Percentiles rank a stretch among this genome's conserved stretches.
Conservation (phyloP, 2,797 vertebrate species). For the Acrossocheilus wenchowensis region DNA sequence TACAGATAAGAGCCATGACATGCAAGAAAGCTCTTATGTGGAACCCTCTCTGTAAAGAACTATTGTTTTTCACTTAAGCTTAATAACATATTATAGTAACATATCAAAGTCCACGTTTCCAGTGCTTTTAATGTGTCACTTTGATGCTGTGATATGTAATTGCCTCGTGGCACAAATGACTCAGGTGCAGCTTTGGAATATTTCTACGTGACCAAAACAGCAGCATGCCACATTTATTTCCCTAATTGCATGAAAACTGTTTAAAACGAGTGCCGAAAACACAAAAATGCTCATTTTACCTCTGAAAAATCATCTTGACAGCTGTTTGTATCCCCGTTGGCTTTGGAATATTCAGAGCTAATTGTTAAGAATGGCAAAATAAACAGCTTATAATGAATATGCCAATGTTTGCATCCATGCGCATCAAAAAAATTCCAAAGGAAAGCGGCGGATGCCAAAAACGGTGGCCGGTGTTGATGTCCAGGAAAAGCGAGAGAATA, state of each 20-base stretch:
- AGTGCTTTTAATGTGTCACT: constrained; percentile 59
- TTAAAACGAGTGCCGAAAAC: constrained; percentile 59
- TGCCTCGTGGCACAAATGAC: constrained; percentile 47
- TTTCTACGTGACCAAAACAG: constrained; percentile 41
- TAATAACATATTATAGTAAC: constrained; percentile 43
- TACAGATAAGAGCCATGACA: constrained; percentile 38
- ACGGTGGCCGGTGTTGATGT: not conserved
- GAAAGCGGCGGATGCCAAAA: constrained; percentile 1
- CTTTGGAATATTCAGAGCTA: constrained; percentile 32
- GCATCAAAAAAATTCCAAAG: constrained; percentile 39
- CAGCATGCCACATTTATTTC: constrained; percentile 64
- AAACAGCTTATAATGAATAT: constrained; percentile 30
- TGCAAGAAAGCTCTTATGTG: constrained; percentile 32
- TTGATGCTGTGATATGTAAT: constrained; percentile 57
- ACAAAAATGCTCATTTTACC: constrained; percentile 29
- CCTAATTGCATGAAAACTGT: constrained; percentile 66
- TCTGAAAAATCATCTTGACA: constrained; percentile 49
- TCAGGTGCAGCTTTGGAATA: constrained; percentile 50
- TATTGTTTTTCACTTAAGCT: constrained; percentile 35
- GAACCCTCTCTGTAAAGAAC: constrained; percentile 46
- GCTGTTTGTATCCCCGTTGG: constrained; percentile 38
- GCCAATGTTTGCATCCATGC: constrained; percentile 29
- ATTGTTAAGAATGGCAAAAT: constrained; percentile 44
- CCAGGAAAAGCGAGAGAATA: not conserved
- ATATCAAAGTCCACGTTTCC: constrained; percentile 50